phyloP scores from a whole-genome alignment of 2,797 vertebrate genomes.

The Crenuchus spilurus region DNA sequence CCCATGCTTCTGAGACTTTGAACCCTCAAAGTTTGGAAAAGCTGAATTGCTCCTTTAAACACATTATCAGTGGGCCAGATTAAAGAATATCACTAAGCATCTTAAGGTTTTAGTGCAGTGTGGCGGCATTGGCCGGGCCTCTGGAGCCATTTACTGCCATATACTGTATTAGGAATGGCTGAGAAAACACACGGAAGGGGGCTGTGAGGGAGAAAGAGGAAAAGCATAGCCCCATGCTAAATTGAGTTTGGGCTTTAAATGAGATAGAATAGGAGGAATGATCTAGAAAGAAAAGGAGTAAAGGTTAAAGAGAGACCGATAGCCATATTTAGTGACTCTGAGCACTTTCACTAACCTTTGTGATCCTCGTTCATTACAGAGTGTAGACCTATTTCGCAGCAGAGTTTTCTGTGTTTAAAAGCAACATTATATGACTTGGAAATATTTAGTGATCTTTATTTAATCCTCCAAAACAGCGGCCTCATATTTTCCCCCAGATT shows the following conservation, averaged over 20 bases:
- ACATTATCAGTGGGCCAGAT: conserved; percentile 82
- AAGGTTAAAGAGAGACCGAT: conserved; percentile 47
- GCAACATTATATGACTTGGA: conserved; percentile 36
- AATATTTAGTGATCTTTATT: conserved; percentile 25
- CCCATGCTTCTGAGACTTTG: conserved; percentile 82
- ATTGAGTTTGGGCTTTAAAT: conserved; percentile 54
- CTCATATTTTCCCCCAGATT: conserved; percentile 38
- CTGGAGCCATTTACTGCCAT: conserved; percentile 67
- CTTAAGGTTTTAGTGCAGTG: conserved; percentile 83
- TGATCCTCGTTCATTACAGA: conserved; percentile 2
- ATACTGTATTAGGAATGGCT: conserved; percentile 62
- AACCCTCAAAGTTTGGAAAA: conserved; percentile 82
- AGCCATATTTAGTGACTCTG: conserved; percentile 28
- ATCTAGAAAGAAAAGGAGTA: conserved; percentile 43
- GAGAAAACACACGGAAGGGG: conserved; percentile 58
- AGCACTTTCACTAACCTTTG: conserved; percentile 23
- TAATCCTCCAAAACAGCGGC: conserved; percentile 33
- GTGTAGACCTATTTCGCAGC: conserved; percentile 9
- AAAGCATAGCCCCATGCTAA: conserved; percentile 44
- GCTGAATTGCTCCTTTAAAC: conserved; percentile 85
- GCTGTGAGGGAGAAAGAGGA: conserved; percentile 39
- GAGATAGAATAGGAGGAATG: conserved; percentile 51
- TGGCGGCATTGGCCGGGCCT: conserved; percentile 68
- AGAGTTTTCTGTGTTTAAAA: conserved; percentile 20
- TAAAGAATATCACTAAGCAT: conserved; percentile 85